Percentiles rank a stretch among this genome's conserved stretches.
These are phyloP conservation scores for Zaprionus kolodkinae DNA, from an alignment of 1,140 invertebrate genomes.

Conservation along the genomic window DNA sequence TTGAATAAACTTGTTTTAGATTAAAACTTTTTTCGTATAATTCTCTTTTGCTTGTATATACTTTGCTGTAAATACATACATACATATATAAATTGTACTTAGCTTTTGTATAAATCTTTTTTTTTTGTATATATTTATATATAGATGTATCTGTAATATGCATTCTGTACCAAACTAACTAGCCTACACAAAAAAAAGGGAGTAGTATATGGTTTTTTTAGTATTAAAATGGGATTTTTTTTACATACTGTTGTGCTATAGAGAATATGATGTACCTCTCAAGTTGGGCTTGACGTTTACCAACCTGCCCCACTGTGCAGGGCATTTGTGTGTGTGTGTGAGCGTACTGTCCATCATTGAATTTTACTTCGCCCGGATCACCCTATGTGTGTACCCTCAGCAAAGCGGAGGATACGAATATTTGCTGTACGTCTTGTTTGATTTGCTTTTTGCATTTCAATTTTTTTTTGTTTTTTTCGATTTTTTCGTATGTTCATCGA, in stretches of 20 bases:
- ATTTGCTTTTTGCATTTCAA: conserved; percentile 15
- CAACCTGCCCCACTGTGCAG: not conserved
- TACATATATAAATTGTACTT: conserved; percentile 38
- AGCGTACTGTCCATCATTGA: not conserved
- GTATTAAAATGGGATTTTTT: conserved; percentile 61
- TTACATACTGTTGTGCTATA: conserved; percentile 58
- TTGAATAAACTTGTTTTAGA: conserved; percentile 42
- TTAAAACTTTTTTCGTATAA: conserved; percentile 31
- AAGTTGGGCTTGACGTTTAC: conserved; percentile 9
- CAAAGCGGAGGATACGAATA: not conserved
- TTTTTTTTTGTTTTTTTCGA: not conserved
- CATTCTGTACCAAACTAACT: conserved; percentile 69
- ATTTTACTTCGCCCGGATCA: conserved; percentile 18
- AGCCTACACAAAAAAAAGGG: conserved; percentile 59
- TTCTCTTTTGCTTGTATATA: conserved; percentile 27
- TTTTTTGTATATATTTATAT: conserved; percentile 37
- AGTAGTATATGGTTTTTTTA: conserved; percentile 40
- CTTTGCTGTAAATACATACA: not conserved
- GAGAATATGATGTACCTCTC: conserved; percentile 1
- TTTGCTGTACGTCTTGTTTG: conserved; percentile 27
- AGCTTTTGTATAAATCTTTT: conserved; percentile 17
- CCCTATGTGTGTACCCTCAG: conserved; percentile 15
- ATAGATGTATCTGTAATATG: conserved; percentile 45
- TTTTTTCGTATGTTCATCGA: conserved; percentile 49
- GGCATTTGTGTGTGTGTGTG: not conserved